Evolutionary conservation across 1,140 invertebrate genomes (phyloP), one percentile per base, ranked within the genome.

Genomic region (Trichonephila clavipes): DNA sequence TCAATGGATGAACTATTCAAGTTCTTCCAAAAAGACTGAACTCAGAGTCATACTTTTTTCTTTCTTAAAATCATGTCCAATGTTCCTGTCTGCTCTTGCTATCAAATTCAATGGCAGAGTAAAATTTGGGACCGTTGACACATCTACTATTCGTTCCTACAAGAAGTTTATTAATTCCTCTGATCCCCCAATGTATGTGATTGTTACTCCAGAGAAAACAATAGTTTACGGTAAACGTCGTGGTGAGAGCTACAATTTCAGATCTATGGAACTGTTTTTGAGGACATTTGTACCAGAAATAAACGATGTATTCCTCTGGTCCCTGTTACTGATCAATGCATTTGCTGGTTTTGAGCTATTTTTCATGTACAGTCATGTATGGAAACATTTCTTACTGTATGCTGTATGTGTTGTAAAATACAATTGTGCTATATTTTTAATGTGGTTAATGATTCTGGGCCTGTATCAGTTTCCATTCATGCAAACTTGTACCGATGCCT

Each of bases 31-130:
- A 58, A 95, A 95, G 64, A 92, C 95, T n/a, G 95, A 96, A 94
- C 95, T 96, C 5, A 95, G 95, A 64, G 95, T 96, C 4, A 94
- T 96, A 44, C 95, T 96, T 14, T 95, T 96, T 77, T 96, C 96
- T 16, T 95, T 95, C 77, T 91, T 96, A 34, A 69, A 94, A 5
- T 95, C 95, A 64, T 95, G 96, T 24, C 96, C 96, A 18, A 94
- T 96, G 89, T 96, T 96, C 95, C 95, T 96, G 86, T 96, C 96
- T 58, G 96, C 96, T n/a, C 95, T 96, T 6, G 96, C 96, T 94
- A 96, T 96, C 2, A 96, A 96, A 95, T 97, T 96, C 95, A 96
- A 96, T 77, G 96, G 96, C 64, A 94, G 96, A 10, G 96, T 96
- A 0, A 96, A 96, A 93, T 96, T 97, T 95, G 96, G 96, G 28